Base-by-base conservation (phyloP, 2,888 invertebrate genomes). In the Priocnemis perturbator region DNA sequence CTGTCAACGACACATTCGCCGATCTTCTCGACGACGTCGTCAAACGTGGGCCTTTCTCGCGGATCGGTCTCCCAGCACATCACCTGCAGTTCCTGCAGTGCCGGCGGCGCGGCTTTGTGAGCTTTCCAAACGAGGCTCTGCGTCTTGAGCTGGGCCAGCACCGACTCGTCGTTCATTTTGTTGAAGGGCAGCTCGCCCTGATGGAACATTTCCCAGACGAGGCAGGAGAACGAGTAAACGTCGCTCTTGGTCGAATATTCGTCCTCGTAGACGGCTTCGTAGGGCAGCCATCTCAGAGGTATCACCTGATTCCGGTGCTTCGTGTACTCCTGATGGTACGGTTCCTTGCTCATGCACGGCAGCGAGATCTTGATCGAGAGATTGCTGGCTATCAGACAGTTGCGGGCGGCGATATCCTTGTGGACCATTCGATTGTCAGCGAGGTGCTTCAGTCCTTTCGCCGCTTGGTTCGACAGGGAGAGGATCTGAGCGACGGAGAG, bases 221-320 rank as follows among this genome's bases (percentile, higher is more conserved):
- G 92, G 20, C 95, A 96, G 0, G 95, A 97, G 86, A 95, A 98
- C 78, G 97, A 94, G 90, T 97, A 98, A 0, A 97, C 95, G 89
- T 98, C 98, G 83, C 97, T 97, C 87, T 97, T 97, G 53, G 95
- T 95, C 15, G 97, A 97, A 88, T 94, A 97, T 73, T 97, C 97
- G 67, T 96, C 96, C 82, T 98, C 97, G 77, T 95, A 91, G 0
- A 97, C 94, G 0, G 97, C 97, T 88, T 98, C 98, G 19, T 93
- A 92, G 0, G 98, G 95, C 88, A 97, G 88, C 98, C 98, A 98
- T 79, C 98, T 93, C 14, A 98, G 90, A 0, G 98, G 97, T 57
- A 98, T 92, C 80, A 95, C 92, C 92, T 95, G 89, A 85, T 97
- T 96, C 69, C 95, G 93, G 83, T 95, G 93, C 81, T 95, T 95